Conservation (phyloP, 2,797 vertebrate genomes). For the Champsocephalus esox region DNA sequence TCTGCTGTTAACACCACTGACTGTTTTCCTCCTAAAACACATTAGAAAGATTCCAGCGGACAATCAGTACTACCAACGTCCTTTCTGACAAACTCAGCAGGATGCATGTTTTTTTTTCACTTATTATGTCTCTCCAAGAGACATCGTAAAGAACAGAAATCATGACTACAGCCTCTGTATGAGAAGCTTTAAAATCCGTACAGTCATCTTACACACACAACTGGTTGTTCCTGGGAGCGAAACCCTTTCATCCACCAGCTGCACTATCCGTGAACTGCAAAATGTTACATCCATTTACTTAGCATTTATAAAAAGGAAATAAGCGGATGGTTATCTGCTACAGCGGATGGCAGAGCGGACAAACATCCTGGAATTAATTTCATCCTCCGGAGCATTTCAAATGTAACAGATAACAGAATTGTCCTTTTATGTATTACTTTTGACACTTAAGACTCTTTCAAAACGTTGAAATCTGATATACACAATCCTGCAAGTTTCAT, state of each 20-base stretch:
- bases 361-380: conserved; percentile 40
- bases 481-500: background rate
- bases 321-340: conserved; percentile 39
- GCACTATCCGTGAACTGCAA: conserved; percentile 11
- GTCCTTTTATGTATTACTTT: background rate
- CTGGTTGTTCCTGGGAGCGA: conserved; percentile 5
- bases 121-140: background rate
- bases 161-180: background rate
- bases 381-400: conserved; percentile 11
- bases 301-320: conserved; percentile 15
- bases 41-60: background rate
- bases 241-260: conserved; percentile 52
- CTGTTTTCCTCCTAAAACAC: background rate
- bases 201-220: conserved; percentile 26
- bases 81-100: background rate
- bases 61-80: background rate
- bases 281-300: conserved; percentile 35
- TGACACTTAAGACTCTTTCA: background rate
- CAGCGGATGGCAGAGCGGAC: conserved; percentile 16
- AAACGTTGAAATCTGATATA: background rate
- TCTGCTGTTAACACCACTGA: background rate
- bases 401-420: background rate
- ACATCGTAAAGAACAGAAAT: conserved; percentile 4
- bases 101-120: background rate
- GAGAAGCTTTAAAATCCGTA: conserved; percentile 7